Evolutionary conservation across 2,113 vertebrate genomes (phyloP), one percentile per base, ranked within the genome.

Genomic region (Archocentrus centrarchus): DNA sequence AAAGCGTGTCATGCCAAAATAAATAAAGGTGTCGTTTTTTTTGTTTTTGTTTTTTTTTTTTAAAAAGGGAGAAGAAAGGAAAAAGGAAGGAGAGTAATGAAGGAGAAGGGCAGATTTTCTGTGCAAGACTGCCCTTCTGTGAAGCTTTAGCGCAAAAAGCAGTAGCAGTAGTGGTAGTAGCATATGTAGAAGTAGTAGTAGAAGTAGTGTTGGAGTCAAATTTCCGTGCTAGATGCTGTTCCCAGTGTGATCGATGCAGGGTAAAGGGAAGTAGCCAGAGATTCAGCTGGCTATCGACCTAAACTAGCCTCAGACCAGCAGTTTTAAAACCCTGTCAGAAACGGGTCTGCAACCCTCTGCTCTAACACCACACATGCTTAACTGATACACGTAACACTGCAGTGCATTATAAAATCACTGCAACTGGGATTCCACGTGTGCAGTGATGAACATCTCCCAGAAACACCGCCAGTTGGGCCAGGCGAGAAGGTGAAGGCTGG

Each of bases 1-100:
- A 93, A 88, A 91, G 95, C 94, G 96, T 91, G 86, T 89, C 95
- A 93, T 94, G 96, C 95, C 96, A 96, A 93, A 97, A 97, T 97
- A 98, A 98, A 98, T 97, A 97, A 92, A 90, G 44, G 90, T 86
- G 86, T 75, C 13, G 57, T 82, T 68, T 39, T 8, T 8, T 2
- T 37, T 37, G 6, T 37, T 37, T 3, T 35, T 35, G 5, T 35
- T 35, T 35, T 35, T 35, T 35, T 35, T 35, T 47, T 79, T 79
- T 24, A 0, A 37, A 82, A 59, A 76, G 17, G 27, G 90, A 82
- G 68, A 86, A 77, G 89, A 93, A 91, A 76, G 73, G 41, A 86
- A 66, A 80, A 24, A 81, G 59, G 91, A 93, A 90, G 41, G 41
- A 78, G 81, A 50, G 76, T 13, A 10, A 77, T 73, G 61, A 85